These are phyloP conservation scores for Thumatha senex DNA, from an alignment of 2,888 invertebrate species.

Conservation along the genomic window DNA sequence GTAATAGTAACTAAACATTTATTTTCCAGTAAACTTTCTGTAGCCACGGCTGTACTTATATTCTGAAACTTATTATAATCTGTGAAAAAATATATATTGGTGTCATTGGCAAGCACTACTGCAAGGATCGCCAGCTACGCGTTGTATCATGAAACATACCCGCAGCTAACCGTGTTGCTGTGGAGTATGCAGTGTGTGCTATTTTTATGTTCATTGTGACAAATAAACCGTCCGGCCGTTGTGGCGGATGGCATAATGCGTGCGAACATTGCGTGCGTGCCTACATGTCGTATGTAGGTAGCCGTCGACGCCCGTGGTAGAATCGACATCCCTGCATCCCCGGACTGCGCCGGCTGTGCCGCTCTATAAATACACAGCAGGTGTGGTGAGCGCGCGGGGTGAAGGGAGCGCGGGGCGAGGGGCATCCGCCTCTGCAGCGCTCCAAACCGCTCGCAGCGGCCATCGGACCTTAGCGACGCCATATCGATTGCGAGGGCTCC, in stretches of 20 bases:
- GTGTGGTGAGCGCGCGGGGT: conserved; percentile 68
- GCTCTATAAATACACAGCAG: conserved; percentile 82
- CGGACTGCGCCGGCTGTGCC: conserved; percentile 65
- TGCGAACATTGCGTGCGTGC: conserved; percentile 47
- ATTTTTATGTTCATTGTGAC: conserved; percentile 72
- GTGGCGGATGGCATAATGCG: conserved; percentile 44
- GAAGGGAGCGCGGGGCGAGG: conserved; percentile 62
- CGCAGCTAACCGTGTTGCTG: conserved; percentile 35
- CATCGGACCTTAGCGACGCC: conserved; percentile 83
- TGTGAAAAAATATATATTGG: no score
- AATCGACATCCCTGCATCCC: conserved; percentile 78
- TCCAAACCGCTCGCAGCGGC: conserved; percentile 79
- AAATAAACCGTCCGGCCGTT: conserved; percentile 60
- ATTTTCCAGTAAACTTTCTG: no score
- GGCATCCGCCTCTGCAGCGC: conserved; percentile 81
- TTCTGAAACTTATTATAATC: no score
- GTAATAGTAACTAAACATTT: no score
- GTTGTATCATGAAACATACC: conserved; percentile 20
- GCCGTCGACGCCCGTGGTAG: conserved; percentile 58
- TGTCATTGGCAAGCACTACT: no score
- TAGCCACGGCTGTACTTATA: no score
- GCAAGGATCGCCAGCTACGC: conserved; percentile 2
- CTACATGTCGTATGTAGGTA: conserved; percentile 50
- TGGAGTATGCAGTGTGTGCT: conserved; percentile 52
- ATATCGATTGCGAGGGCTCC: conserved; percentile 84